These are phyloP conservation scores for Copidosoma floridanum DNA, from an alignment of 1,140 invertebrate genomes.

Conservation along the genomic window DNA sequence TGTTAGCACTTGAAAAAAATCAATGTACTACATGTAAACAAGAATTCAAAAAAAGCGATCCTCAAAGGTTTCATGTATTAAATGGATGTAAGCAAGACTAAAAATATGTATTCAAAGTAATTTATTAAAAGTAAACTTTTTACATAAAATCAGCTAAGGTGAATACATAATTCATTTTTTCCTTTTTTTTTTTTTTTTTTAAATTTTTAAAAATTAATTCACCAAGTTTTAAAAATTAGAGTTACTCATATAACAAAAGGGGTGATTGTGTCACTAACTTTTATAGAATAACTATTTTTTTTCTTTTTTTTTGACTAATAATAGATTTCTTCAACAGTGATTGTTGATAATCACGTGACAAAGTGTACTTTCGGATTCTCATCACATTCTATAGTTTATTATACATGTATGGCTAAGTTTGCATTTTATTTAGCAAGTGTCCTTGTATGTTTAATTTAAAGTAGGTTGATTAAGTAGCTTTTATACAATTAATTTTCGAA, in stretches of 20 bases:
- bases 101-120: slow-evolving; percentile 21
- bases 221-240: too few relatives aligned
- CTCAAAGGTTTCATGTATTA: slow-evolving; percentile 37
- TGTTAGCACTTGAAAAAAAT: slow-evolving; percentile 34
- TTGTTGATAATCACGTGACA: slow-evolving; percentile 19
- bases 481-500: slow-evolving; percentile 14
- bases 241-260: too few relatives aligned
- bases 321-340: slow-evolving; percentile 21
- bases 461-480: too few relatives aligned
- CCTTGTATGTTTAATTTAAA: neutral
- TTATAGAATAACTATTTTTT: slow-evolving; percentile 21
- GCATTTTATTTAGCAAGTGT: slow-evolving; percentile 9
- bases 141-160: slow-evolving; percentile 20
- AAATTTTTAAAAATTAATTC: too few relatives aligned
- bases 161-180: slow-evolving; percentile 21
- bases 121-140: slow-evolving; percentile 24
- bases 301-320: slow-evolving; percentile 18
- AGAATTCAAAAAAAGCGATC: slow-evolving; percentile 35
- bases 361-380: slow-evolving; percentile 17
- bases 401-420: slow-evolving; percentile 14
- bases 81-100: neutral
- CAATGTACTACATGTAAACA: slow-evolving; percentile 38
- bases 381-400: slow-evolving; percentile 21
- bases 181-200: too few relatives aligned
- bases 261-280: too few relatives aligned